Evolutionary conservation across 2,113 vertebrate genomes (phyloP).

Genomic region (Andinoacara biseriatus): DNA sequence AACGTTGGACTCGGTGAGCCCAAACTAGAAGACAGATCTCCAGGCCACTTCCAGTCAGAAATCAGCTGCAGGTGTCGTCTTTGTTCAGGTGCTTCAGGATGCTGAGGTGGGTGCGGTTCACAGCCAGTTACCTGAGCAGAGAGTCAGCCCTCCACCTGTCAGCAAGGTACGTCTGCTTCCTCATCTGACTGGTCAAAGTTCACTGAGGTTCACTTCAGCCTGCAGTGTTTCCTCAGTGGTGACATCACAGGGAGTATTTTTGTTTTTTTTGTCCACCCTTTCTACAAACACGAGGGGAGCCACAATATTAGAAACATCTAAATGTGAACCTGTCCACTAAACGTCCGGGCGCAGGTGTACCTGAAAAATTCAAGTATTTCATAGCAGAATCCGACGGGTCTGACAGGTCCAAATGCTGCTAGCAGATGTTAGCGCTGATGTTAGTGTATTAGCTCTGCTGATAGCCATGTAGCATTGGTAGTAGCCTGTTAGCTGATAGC

Average conservation of each 20-base stretch:
- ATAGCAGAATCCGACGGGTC: no score
- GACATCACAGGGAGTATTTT: not conserved
- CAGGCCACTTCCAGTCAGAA: no score
- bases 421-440: not conserved
- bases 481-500: conserved; percentile 10
- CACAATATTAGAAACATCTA: not conserved
- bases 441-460: not conserved
- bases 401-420: no score
- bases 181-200: not conserved
- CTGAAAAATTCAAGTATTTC: no score
- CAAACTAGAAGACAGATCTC: not conserved
- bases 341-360: not conserved
- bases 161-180: conserved; percentile 63
- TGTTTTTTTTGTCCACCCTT: not conserved
- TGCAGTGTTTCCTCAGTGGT: not conserved
- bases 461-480: not conserved
- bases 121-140: conserved; percentile 53
- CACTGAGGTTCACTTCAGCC: not conserved
- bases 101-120: conserved; percentile 20
- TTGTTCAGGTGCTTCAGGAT: conserved; percentile 62
- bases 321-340: not conserved
- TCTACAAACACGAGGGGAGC: not conserved
- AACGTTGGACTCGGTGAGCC: not conserved
- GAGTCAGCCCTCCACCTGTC: conserved; percentile 3
- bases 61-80: not conserved